Evolutionary conservation across 2,113 vertebrate species (phyloP).

Genomic region (Gracilinanus agilis): DNA sequence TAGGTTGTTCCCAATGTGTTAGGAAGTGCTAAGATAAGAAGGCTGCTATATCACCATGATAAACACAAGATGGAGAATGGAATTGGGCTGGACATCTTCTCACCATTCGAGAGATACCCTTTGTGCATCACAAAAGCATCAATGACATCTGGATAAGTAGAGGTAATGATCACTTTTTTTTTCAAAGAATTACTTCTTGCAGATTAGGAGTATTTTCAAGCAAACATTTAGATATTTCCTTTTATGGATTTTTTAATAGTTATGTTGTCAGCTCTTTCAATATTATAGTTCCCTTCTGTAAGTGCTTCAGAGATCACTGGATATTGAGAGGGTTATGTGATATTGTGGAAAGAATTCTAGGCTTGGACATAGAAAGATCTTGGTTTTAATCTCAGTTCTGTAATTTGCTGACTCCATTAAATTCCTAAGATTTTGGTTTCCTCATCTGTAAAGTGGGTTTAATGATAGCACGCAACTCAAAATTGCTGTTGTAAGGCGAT

Average conservation of each 20-base stretch:
- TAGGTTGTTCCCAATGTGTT: background rate
- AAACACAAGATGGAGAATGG: constrained; percentile 25
- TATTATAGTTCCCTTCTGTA: too few relatives aligned
- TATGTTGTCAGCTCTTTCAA: too few relatives aligned
- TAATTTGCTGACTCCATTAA: too few relatives aligned
- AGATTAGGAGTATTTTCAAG: background rate
- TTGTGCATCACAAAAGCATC: constrained; percentile 13
- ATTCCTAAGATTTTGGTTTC: too few relatives aligned
- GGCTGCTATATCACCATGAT: background rate
- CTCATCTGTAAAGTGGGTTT: too few relatives aligned
- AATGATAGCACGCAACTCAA: too few relatives aligned
- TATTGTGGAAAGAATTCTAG: too few relatives aligned
- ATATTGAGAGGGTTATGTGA: too few relatives aligned
- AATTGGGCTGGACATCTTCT: background rate
- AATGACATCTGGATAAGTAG: background rate
- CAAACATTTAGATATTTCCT: background rate
- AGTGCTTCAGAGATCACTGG: too few relatives aligned
- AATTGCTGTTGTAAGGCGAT: too few relatives aligned
- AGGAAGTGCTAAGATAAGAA: constrained; percentile 1
- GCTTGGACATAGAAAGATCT: too few relatives aligned
- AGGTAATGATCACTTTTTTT: background rate
- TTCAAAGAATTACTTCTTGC: background rate
- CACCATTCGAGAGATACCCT: background rate
- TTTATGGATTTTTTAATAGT: background rate
- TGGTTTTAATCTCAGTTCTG: too few relatives aligned